Base-by-base conservation (phyloP, 2,113 vertebrate species). In the Tangachromis dhanisi region DNA sequence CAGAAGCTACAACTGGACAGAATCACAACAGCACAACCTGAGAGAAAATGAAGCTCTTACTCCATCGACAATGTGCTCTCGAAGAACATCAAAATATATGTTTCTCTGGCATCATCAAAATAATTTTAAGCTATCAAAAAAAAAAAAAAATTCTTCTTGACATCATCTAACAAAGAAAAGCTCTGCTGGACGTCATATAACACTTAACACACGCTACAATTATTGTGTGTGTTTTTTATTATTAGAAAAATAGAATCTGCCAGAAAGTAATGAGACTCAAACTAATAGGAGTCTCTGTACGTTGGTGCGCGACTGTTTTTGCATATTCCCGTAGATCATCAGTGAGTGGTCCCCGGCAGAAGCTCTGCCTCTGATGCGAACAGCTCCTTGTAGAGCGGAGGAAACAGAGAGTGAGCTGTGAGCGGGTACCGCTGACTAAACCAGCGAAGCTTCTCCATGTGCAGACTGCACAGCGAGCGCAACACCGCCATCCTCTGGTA, bases 311-410 rank as follows among this genome's bases (percentile, higher is more conserved):
- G 38, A 31, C 2, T 88, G 87, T 81, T 33, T 87, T 61, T 93
- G 88, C 40, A n/a, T 89, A 35, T 78, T 33, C 9, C 24, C 38
- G 17, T 21, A 33, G 38, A 51, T 86, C 26, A 21, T 96, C 89
- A 96, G 87, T 94, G 95, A 55, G 90, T 86, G 57, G 93, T 89
- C 84, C 96, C 91, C 1, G 95, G 94, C 40, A 95, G 86, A 51
- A 88, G 81, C 82, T 98, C 97, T 0, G 92, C 61, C 33, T 99
- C 98, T 6, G 96, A 94, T 85, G 96, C 94, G 57, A 99, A 99
- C 86, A 99, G 97, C 92, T 99, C 98, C 73, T 97, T 98, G 96
- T 99, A 99, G 85, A 99, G 98, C 0, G 98, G 98, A 4, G 98
- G 98, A 93, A 99, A 99, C 51, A 97, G 95, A 1, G 96, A 96